phyloP scores from a whole-genome alignment of 2,113 vertebrate genomes.

The Sinocyclocheilus anshuiensis region DNA sequence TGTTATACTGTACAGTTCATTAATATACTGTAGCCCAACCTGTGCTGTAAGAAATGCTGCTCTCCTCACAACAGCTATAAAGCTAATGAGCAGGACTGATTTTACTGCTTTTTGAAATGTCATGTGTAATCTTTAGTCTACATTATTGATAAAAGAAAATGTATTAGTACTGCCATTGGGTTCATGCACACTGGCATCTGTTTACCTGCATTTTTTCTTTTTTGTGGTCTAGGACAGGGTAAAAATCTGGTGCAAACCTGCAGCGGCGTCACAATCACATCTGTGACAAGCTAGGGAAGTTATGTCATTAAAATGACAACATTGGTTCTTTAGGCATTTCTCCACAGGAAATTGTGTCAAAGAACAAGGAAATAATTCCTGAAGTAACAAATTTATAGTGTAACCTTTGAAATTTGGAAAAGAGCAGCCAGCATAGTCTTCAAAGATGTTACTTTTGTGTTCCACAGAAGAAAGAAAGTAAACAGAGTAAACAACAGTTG shows the following conservation, averaged over 20 bases:
- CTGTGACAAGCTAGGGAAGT: background rate
- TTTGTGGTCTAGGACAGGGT: background rate
- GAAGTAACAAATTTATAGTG: too few relatives aligned
- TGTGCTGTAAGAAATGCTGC: background rate
- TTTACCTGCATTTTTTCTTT: too few relatives aligned
- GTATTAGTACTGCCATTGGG: background rate
- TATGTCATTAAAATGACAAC: constrained; percentile 16
- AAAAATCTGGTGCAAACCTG: constrained; percentile 30
- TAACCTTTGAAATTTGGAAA: background rate
- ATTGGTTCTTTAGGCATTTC: background rate
- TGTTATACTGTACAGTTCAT: background rate
- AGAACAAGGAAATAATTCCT: background rate
- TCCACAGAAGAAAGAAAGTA: background rate
- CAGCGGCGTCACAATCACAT: constrained; percentile 21
- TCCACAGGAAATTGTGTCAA: background rate
- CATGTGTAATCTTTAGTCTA: background rate
- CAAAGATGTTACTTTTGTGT: background rate
- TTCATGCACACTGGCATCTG: background rate
- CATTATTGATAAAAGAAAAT: background rate
- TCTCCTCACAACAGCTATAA: too few relatives aligned
- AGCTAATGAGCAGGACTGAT: background rate
- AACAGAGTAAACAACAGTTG: background rate
- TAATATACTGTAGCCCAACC: too few relatives aligned
- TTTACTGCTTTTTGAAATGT: background rate
- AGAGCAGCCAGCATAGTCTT: background rate